A percentile compares a stretch with the other conserved stretches of the same genome.
Conservation (phyloP, 2,113 vertebrate species). For the Aegithalos caudatus region DNA sequence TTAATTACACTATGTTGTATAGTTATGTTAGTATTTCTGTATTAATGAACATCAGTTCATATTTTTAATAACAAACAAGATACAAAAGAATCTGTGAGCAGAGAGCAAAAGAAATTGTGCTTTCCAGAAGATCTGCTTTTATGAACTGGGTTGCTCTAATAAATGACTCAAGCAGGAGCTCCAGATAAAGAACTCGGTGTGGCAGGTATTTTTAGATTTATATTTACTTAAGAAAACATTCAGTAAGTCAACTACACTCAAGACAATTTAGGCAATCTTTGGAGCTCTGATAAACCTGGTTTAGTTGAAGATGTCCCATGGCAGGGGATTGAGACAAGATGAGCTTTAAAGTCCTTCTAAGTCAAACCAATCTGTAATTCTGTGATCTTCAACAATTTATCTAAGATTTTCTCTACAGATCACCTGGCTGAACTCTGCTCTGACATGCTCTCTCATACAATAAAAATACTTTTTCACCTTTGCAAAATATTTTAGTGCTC, state of each 20-base stretch:
- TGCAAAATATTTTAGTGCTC: not conserved
- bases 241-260: not conserved
- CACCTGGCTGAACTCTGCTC: not conserved
- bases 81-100: not conserved
- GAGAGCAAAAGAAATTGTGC: not conserved
- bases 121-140: not conserved
- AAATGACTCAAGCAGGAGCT: not conserved
- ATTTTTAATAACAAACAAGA: not conserved
- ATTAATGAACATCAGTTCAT: not conserved
- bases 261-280: not conserved
- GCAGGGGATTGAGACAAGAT: not conserved
- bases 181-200: not conserved
- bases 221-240: not conserved
- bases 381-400: not conserved
- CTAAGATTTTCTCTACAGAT: not conserved
- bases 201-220: not conserved
- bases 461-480: not conserved
- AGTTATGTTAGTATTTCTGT: not conserved
- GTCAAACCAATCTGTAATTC: not conserved
- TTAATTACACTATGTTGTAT: not conserved
- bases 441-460: not conserved
- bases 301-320: not conserved
- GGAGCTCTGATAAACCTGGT: not conserved
- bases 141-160: not conserved
- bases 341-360: not conserved